Percentiles rank a stretch among this genome's conserved stretches.
Conservation (phyloP, 2,113 vertebrate species). For the Cyprinodon tularosa region DNA sequence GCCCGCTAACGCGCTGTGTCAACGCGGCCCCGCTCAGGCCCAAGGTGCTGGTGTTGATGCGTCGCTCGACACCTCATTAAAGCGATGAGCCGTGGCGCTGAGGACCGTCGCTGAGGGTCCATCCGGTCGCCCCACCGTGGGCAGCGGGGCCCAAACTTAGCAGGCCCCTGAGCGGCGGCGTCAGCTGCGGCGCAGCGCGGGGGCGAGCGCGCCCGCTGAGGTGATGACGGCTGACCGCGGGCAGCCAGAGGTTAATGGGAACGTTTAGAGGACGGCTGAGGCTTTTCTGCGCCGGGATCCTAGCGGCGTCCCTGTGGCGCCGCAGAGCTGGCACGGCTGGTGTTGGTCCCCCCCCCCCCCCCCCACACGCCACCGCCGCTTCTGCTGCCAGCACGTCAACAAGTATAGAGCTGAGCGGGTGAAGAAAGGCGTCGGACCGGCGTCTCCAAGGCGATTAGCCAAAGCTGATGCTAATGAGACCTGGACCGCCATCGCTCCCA, state of each 20-base stretch:
- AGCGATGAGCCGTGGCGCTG: conserved; percentile 65
- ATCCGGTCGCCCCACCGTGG: conserved; percentile 12
- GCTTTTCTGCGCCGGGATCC: conserved; percentile 47
- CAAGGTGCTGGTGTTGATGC: conserved; percentile 55
- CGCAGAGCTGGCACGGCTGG: conserved; percentile 20
- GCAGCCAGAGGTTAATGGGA: conserved; percentile 72
- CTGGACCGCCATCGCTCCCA: conserved; percentile 49
- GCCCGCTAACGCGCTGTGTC: conserved; percentile 31
- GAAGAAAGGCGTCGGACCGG: conserved; percentile 3
- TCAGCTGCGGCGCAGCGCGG: conserved; percentile 53
- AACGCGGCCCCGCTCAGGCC: conserved; percentile 21
- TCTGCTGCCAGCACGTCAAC: conserved; percentile 31
- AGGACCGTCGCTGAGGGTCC: conserved; percentile 12
- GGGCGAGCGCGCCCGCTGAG: conserved; percentile 57
- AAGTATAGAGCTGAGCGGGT: conserved; percentile 22
- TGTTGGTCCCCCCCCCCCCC: background rate
- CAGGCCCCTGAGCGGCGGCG: conserved; percentile 59
- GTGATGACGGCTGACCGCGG: conserved; percentile 65
- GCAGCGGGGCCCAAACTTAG: conserved; percentile 61
- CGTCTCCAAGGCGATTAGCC: conserved; percentile 43
- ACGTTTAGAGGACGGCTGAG: conserved; percentile 66
- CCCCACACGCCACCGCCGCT: no score
- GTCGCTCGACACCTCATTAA: conserved; percentile 70
- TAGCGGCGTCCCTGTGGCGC: conserved; percentile 21
- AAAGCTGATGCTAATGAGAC: conserved; percentile 51